Conservation (phyloP, 2,888 invertebrate genomes). For the Noctua janthina region DNA sequence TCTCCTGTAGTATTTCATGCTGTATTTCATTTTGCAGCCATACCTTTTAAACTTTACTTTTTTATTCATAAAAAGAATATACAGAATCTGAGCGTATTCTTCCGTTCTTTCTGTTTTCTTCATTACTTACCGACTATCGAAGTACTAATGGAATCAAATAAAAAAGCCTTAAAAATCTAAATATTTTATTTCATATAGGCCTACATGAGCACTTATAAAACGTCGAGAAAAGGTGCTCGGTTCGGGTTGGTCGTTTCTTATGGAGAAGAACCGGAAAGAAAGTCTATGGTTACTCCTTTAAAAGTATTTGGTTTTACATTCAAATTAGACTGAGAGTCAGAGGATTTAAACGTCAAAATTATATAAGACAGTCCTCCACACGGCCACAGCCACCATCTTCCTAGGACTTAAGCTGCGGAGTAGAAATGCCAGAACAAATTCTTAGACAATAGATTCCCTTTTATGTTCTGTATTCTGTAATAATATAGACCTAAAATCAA, state of each 20-base stretch:
- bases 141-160: neutral
- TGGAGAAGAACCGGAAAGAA: too few species aligned
- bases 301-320: neutral
- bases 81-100: neutral
- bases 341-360: neutral
- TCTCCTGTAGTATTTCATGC: constrained; percentile 51
- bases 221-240: neutral
- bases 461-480: neutral
- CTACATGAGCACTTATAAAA: neutral
- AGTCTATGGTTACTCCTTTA: neutral
- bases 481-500: neutral
- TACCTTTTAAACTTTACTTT: constrained; percentile 25
- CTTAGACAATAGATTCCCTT: neutral
- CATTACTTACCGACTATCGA: neutral
- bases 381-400: neutral
- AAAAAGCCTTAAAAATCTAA: neutral
- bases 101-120: neutral
- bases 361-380: neutral
- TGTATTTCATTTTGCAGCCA: constrained; percentile 42
- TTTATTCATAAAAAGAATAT: constrained; percentile 15
- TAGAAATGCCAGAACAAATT: neutral
- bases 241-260: neutral
- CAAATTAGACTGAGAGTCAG: neutral
- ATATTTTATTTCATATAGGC: too few species aligned
- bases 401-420: neutral